A percentile compares a stretch with the other conserved stretches of the same genome.
Evolutionary conservation across 2,888 invertebrate species (phyloP).

Genomic region (Geophilus truncorum): DNA sequence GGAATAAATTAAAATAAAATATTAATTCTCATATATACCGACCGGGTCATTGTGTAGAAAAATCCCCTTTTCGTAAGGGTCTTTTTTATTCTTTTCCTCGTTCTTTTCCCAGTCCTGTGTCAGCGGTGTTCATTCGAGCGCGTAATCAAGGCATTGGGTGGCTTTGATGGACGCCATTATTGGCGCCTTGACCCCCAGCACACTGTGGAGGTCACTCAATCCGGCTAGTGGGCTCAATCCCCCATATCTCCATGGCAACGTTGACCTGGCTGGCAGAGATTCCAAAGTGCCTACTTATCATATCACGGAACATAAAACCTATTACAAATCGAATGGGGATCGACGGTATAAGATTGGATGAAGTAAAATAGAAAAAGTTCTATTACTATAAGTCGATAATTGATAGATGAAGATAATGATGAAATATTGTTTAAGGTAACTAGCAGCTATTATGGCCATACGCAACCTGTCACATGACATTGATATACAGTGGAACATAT

Average conservation of each 20-base stretch:
- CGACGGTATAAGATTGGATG: not conserved
- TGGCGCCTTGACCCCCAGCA: not conserved
- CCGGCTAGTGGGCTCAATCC: constrained; percentile 9
- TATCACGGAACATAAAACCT: not conserved
- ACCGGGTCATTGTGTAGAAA: not conserved
- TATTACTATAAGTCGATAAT: not conserved
- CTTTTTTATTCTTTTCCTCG: not conserved
- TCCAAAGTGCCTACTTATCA: not conserved
- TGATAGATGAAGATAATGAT: not conserved
- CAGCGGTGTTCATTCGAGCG: not conserved
- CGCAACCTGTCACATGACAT: no score
- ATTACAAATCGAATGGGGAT: not conserved
- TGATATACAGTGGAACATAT: no score
- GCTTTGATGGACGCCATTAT: constrained; percentile 16
- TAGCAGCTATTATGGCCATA: no score
- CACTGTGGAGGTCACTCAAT: not conserved
- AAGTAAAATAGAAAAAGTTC: not conserved
- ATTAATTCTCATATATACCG: no score
- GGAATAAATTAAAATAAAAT: not conserved
- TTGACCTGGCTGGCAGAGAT: not conserved
- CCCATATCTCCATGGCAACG: constrained; percentile 3
- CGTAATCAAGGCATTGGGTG: constrained; percentile 14
- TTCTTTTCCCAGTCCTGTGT: constrained; percentile 14
- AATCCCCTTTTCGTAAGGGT: not conserved
- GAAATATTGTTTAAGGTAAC: no score